Evolutionary conservation across 2,888 invertebrate species (phyloP), one percentile per base, ranked within the genome.

Genomic region (Tyria jacobaeae): DNA sequence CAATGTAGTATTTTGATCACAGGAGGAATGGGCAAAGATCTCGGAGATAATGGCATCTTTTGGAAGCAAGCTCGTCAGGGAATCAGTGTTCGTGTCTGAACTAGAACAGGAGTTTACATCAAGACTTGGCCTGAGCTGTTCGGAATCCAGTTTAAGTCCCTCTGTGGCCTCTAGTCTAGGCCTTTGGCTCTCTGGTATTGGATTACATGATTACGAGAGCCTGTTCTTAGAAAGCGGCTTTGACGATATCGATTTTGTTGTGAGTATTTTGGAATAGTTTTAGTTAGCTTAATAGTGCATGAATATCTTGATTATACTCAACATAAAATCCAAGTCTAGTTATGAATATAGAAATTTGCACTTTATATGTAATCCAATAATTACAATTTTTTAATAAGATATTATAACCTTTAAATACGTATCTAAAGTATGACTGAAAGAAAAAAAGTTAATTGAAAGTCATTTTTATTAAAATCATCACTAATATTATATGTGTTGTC

Each of bases 11-110:
- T 67, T 73, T 77, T 80, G 71, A 49, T 27, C 9, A 76, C 96
- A 97, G 91, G 98, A 98, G 91, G 99, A 99, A 93, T 99, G 99
- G 98, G 98, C 98, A 27, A 98, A 98, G 92, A 98, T 99, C 80
- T 97, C 98, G 53, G 98, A 98, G 91, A 99, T 99, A 81, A 97
- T 99, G 96, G 98, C 98, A 49, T 97, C 98, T 1, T 98, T 99
- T 84, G 98, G 98, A 66, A 97, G 97, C 71, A 97, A 97, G 61
- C 95, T 97, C 39, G 96, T 97, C 15, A 89, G 96, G 24, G 97
- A 96, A 84, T 96, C 96, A 0, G 96, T 97, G 21, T 96, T 97
- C 87, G 96, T 97, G 52, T 96, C 96, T 5, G 97, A 97, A 80
- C 89, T 97, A 66, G 97, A 97, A 82, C 96, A 96, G 81, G 97